Conservation (phyloP, 2,113 vertebrate species). For the Puma concolor region DNA sequence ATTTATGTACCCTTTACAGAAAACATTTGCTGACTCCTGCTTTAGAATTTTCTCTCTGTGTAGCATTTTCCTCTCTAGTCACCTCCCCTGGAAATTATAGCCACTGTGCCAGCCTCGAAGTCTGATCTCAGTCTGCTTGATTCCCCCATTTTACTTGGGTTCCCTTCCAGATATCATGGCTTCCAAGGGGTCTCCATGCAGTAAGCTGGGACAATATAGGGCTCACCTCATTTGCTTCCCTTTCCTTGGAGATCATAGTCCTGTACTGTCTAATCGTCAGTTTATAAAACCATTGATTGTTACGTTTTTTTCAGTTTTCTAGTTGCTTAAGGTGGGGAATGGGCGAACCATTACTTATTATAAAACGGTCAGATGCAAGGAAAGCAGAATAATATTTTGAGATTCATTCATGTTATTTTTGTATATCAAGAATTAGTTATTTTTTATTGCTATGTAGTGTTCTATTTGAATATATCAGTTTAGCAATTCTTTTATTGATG, state of each 20-base stretch:
- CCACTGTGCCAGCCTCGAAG: not conserved
- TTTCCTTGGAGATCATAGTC: not conserved
- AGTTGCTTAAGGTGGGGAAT: not conserved
- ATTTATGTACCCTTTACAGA: not conserved
- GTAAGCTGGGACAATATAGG: not conserved
- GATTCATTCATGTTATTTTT: not conserved
- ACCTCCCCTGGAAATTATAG: slow-evolving; percentile 4
- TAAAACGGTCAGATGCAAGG: not conserved
- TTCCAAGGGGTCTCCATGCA: not conserved
- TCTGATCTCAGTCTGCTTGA: not conserved
- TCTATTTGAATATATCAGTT: not conserved
- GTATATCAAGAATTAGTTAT: not conserved
- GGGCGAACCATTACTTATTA: not conserved
- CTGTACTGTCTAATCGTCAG: not conserved
- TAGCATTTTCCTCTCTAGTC: not conserved
- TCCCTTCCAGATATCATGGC: not conserved
- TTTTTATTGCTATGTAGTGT: not conserved
- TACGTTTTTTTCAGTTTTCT: not conserved
- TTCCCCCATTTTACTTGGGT: not conserved
- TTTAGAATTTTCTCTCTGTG: slow-evolving; percentile 14
- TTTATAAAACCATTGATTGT: not conserved
- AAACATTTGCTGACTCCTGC: not conserved
- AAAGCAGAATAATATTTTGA: slow-evolving; percentile 13
- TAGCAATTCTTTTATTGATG: not conserved
- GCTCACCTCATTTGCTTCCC: not conserved